Percentiles rank a stretch among this genome's conserved stretches.
These are phyloP conservation scores for Diploptera punctata DNA, from an alignment of 2,888 invertebrate genomes.

Conservation along the genomic window DNA sequence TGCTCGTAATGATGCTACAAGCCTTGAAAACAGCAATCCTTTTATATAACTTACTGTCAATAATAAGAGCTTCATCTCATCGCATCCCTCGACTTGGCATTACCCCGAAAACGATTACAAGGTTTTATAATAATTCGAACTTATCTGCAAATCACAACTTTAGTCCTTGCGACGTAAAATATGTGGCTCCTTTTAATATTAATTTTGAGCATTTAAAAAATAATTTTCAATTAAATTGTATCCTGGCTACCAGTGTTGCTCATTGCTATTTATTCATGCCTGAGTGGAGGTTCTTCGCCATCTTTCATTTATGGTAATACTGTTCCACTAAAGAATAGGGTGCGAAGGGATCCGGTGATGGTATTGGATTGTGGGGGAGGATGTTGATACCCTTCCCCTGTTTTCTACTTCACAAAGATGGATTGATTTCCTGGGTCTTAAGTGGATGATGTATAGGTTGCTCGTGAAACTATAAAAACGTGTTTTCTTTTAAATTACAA, in stretches of 20 bases:
- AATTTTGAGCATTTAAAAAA: slow-evolving; percentile 17
- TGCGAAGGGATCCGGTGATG: not conserved
- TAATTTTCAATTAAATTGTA: slow-evolving; percentile 32
- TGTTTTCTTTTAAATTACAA: slow-evolving; percentile 22
- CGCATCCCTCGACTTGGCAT: too few species aligned
- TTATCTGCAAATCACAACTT: too few species aligned
- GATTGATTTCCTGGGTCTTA: slow-evolving; percentile 28
- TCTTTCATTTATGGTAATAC: slow-evolving; percentile 31
- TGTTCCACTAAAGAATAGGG: slow-evolving; percentile 5
- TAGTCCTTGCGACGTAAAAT: too few species aligned
- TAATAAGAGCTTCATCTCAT: too few species aligned
- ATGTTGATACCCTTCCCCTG: not conserved
- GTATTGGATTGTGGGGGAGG: slow-evolving; percentile 15
- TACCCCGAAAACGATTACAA: too few species aligned
- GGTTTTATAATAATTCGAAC: too few species aligned
- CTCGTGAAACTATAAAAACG: slow-evolving; percentile 20
- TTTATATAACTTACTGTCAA: too few species aligned
- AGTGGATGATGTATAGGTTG: slow-evolving; percentile 29
- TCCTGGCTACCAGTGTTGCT: not conserved
- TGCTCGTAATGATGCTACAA: too few species aligned
- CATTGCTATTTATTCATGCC: slow-evolving; percentile 30
- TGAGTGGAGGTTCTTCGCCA: not conserved
- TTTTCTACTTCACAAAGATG: slow-evolving; percentile 21
- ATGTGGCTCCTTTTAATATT: slow-evolving; percentile 12
- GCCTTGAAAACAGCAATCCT: too few species aligned